Percentiles rank a stretch among this genome's conserved stretches.
These are phyloP conservation scores for Aphelenchoides besseyi DNA, from an alignment of 1,140 invertebrate genomes.

Conservation along the genomic window DNA sequence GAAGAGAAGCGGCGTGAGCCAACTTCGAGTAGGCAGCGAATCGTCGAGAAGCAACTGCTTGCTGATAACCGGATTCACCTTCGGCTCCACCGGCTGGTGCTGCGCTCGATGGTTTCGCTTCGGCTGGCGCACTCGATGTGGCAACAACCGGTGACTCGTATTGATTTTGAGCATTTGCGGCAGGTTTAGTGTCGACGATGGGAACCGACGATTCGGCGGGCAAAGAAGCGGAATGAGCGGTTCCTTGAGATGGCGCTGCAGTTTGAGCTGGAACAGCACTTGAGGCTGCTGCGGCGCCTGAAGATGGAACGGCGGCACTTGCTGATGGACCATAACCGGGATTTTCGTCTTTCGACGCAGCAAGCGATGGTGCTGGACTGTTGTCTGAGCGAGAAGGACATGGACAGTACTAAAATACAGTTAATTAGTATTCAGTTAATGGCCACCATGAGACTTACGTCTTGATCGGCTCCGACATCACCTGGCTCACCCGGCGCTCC, in stretches of 20 bases:
- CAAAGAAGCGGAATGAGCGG: neutral
- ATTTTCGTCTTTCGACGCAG: neutral
- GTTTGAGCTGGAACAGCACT: neutral
- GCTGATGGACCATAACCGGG: neutral
- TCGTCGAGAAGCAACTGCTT: conserved; percentile 13
- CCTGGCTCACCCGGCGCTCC: neutral
- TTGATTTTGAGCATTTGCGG: neutral
- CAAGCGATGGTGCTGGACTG: too few relatives aligned
- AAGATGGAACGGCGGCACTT: too few relatives aligned
- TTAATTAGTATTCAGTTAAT: too few relatives aligned
- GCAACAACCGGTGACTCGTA: neutral
- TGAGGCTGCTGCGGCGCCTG: neutral
- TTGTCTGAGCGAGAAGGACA: too few relatives aligned
- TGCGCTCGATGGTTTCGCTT: neutral
- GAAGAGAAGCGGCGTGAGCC: conserved; percentile 28
- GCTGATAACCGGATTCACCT: conserved; percentile 4
- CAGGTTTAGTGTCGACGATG: neutral
- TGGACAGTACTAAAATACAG: conserved; percentile 27
- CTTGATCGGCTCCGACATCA: neutral
- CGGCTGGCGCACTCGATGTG: neutral
- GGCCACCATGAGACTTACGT: too few relatives aligned
- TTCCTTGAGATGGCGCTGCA: neutral
- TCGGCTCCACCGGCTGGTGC: neutral
- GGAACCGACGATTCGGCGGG: too few relatives aligned
- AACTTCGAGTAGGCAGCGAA: conserved; percentile 26